phyloP scores from a whole-genome alignment of 2,888 invertebrate species.

The Hyppa rectilinea region DNA sequence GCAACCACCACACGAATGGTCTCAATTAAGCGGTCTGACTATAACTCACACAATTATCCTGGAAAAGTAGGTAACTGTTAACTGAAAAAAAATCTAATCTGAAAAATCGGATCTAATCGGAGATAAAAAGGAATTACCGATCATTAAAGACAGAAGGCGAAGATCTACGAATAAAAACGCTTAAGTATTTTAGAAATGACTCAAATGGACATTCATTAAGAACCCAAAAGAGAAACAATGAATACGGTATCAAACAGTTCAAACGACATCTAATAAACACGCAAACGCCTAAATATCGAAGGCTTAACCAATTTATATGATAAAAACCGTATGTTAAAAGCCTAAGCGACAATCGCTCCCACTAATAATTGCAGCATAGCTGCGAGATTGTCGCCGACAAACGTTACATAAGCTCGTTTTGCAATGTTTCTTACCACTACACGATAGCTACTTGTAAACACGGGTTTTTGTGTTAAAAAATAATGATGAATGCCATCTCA shows the following conservation, averaged over 20 bases:
- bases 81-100: background rate
- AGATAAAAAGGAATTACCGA: background rate
- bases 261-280: background rate
- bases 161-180: background rate
- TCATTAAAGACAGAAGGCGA: background rate
- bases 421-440: slow-evolving; percentile 32
- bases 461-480: slow-evolving; percentile 27
- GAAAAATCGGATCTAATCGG: background rate
- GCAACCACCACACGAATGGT: too few species aligned
- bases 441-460: slow-evolving; percentile 31
- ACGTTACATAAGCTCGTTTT: slow-evolving; percentile 41
- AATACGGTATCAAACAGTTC: background rate
- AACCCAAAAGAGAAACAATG: background rate
- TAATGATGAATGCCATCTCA: slow-evolving; percentile 12
- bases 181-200: background rate
- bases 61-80: background rate
- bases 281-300: slow-evolving; percentile 4
- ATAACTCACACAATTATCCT: background rate
- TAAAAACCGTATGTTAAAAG: slow-evolving; percentile 12
- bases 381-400: slow-evolving; percentile 32
- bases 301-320: slow-evolving; percentile 3
- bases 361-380: slow-evolving; percentile 31
- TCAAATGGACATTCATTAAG: background rate
- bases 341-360: slow-evolving; percentile 25
- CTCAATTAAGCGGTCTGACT: too few species aligned